Evolutionary conservation across 2,113 vertebrate genomes (phyloP), one percentile per base, ranked within the genome.

Genomic region (Brachirus orientalis): DNA sequence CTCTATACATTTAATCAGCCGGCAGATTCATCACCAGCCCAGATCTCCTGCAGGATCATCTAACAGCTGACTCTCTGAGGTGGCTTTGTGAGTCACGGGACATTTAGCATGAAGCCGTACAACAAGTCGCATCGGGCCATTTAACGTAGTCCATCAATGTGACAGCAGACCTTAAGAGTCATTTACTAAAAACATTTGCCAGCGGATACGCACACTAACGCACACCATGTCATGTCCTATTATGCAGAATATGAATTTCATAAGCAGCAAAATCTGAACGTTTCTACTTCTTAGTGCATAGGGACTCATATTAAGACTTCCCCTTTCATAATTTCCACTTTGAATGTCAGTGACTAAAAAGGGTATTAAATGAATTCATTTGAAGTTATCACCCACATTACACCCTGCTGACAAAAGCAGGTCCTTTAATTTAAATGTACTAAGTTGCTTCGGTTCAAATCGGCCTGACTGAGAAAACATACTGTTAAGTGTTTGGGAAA

Each of bases 121-220:
- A 46, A 54, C 50, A 63, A 62, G 62, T 67, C 66, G 46, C 74
- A 66, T 8, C 10, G 52, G 41, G 43, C 44, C 17, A 51, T 48
- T 11, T 72, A 51, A 81, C 68, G 63, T 10, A 38, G 41, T 76
- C 44, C 22, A 71, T 85, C 65, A 73, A 62, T 68, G 38, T 75
- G 57, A 75, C 70, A 57, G 14, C 47, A 44, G 17, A 51, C 40
- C 58, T 43, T 12, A 28, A 48, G 11, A 76, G 69, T 35, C 51
- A 56, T 77, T 64, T 73, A 53, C 52, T 66, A 36, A 81, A 72
- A 55, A 63, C 41, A 43, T 18, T 41, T 6, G 43, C 50, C 38
- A 18, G 52, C 44, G 52, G 44, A 54, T 41, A 3, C 1, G 8
- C 43, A 46, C 8, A 37, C 20, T 51, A n/a, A 11, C 51, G 8